Evolutionary conservation across 2,888 invertebrate species (phyloP), one percentile per base, ranked within the genome.

Genomic region (Drosophila kanekoi): DNA sequence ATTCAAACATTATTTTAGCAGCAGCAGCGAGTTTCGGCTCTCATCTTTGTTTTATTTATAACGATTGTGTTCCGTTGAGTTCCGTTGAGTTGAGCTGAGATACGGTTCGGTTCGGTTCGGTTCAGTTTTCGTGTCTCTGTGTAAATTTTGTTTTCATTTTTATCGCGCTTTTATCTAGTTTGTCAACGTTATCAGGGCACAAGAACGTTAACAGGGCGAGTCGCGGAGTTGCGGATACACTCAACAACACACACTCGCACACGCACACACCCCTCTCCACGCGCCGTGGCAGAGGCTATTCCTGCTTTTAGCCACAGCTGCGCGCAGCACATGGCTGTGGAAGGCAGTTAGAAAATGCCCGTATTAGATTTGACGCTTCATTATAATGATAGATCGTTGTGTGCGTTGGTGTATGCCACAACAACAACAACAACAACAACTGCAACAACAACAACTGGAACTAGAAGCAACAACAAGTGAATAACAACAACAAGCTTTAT

Each of bases 161-260:
- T 83, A 83, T 83, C 83, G 85, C 79, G 69, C 87, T 83, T 87
- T 87, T 83, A 83, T 83, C 83, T 87, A 79, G 85, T 87, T 83
- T 83, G 83, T 83, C 83, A 87, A 81, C 75, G 75, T 87, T 83
- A 87, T 87, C 83, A 75, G 69, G 48, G 52, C 66, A 57, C 32
- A 62, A 44, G 37, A 66, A 48, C 67, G 45, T 51, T 71, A 70
- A 57, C 65, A 49, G 59, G 62, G 70, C 74, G 49, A 83, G 67
- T 67, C 66, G 40, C 52, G 40, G 40, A 40, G 28, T 28, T 28
- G 47, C 35, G 23, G 51, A 51, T 43, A 40, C 49, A 70, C 53
- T 45, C 47, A 52, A 4, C 18, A 16, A 48, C 52, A 23, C 41
- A 40, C 32, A 57, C 49, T 51, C 54, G 45, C 37, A 47, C 51